Percentiles rank a stretch among this genome's conserved stretches.
These are phyloP conservation scores for Achlya flavicornis DNA, from an alignment of 2,888 invertebrate genomes.

Conservation along the genomic window DNA sequence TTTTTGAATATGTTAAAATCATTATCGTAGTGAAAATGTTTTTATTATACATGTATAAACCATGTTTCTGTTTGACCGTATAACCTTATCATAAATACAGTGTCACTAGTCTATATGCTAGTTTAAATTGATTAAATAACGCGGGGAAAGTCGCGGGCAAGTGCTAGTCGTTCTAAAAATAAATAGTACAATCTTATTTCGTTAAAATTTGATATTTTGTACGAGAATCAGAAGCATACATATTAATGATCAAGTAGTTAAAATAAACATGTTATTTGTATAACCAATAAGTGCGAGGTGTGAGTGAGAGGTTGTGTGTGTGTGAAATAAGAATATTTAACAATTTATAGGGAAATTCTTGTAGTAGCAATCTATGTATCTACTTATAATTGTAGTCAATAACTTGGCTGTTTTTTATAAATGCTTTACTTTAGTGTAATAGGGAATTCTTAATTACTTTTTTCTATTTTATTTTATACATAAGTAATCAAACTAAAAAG, in stretches of 20 bases:
- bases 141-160: neutral
- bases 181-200: constrained; percentile 33
- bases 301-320: constrained; percentile 19
- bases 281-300: constrained; percentile 20
- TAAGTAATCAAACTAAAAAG: neutral
- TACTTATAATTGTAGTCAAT: neutral
- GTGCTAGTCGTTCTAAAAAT: constrained; percentile 8
- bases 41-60: neutral
- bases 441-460: neutral
- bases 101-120: neutral
- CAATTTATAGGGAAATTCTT: constrained; percentile 21
- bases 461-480: neutral
- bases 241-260: constrained; percentile 33
- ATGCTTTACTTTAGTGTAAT: constrained; percentile 1
- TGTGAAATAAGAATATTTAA: constrained; percentile 13
- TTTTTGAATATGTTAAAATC: neutral
- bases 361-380: neutral
- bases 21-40: neutral
- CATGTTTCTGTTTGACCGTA: neutral
- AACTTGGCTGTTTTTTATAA: constrained; percentile 4
- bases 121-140: neutral
- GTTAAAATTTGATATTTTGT: constrained; percentile 29
- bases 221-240: constrained; percentile 28
- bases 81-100: neutral
- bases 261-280: constrained; percentile 30